These are phyloP conservation scores for Aporophyla nigra DNA, from an alignment of 2,888 invertebrate species.

Conservation along the genomic window DNA sequence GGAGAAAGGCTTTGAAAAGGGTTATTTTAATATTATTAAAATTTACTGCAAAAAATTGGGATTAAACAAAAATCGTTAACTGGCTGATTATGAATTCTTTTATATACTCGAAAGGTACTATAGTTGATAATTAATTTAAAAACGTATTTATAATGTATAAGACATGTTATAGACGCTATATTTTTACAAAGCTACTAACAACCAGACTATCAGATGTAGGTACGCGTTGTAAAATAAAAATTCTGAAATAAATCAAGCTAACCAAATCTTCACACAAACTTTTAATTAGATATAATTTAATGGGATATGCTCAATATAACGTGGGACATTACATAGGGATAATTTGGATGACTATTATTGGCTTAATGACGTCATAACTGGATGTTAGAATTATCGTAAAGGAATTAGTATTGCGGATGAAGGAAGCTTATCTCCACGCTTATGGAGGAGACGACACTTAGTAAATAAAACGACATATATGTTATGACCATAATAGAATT, in stretches of 20 bases:
- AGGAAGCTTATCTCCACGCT: background rate
- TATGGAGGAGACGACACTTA: background rate
- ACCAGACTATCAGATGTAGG: background rate
- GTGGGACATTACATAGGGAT: conserved; percentile 35
- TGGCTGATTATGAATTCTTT: background rate
- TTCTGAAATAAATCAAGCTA: background rate
- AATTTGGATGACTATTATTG: conserved; percentile 39
- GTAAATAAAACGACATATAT: background rate
- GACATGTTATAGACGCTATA: background rate
- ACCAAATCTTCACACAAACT: background rate
- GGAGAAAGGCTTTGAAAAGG: conserved; percentile 24
- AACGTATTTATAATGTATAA: no score
- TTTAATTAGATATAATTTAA: conserved; percentile 21
- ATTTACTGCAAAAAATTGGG: conserved; percentile 6
- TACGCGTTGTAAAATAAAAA: no score
- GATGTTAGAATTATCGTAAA: conserved; percentile 32
- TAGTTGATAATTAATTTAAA: no score
- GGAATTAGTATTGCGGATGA: conserved; percentile 24
- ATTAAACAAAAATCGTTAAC: background rate
- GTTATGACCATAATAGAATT: background rate
- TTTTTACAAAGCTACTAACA: background rate
- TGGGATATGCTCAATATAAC: conserved; percentile 29
- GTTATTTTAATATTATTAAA: conserved; percentile 25
- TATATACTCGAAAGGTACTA: no score
- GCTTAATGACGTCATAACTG: conserved; percentile 50